Conservation (phyloP, 2,113 vertebrate genomes). For the Petaurus breviceps region DNA sequence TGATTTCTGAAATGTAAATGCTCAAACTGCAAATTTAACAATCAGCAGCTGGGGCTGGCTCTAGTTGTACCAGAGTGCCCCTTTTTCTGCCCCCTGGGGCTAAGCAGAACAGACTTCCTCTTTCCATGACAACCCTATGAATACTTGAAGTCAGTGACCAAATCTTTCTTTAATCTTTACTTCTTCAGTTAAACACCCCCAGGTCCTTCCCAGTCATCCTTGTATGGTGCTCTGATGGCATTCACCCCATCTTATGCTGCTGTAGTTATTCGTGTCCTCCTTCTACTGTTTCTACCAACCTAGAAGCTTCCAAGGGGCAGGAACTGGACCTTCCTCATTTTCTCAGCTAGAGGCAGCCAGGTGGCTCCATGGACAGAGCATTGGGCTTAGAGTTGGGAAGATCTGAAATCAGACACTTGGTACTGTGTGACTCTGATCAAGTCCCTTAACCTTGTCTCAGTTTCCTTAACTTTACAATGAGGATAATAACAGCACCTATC, state of each 20-base stretch:
- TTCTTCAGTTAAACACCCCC: not conserved
- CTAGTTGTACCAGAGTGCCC: not conserved
- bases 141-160: not conserved
- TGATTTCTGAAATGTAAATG: not conserved
- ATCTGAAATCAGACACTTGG: not conserved
- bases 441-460: not conserved
- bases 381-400: not conserved
- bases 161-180: not conserved
- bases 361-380: not conserved
- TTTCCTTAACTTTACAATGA: not conserved
- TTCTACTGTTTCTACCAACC: slow-evolving; percentile 47
- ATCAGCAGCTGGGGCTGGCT: not conserved
- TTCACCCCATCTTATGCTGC: not conserved
- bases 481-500: not conserved
- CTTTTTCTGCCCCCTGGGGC: not conserved
- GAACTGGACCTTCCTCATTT: not conserved
- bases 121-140: not conserved
- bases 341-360: not conserved
- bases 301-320: slow-evolving; percentile 69
- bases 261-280: not conserved
- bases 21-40: not conserved
- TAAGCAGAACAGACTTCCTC: not conserved
- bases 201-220: not conserved
- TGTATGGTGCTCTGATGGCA: not conserved
- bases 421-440: not conserved